phyloP scores from a whole-genome alignment of 1,140 invertebrate genomes.

The Ooceraea biroi region DNA sequence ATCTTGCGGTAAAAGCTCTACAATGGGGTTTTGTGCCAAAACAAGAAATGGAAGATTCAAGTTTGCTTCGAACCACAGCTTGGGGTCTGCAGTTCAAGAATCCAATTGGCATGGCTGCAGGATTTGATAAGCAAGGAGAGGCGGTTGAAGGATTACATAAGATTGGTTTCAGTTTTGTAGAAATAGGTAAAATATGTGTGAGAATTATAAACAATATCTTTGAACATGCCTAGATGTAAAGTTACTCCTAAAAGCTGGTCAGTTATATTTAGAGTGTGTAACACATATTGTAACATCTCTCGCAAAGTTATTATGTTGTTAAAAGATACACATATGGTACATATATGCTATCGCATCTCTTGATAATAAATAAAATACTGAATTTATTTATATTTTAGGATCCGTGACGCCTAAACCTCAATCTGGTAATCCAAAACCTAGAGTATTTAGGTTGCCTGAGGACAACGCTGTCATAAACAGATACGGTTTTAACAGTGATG shows the following conservation, averaged over 20 bases:
- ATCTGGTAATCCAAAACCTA: conserved; percentile 95
- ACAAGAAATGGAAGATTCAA: conserved; percentile 87
- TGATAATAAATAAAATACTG: background rate
- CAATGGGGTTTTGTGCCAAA: conserved; percentile 92
- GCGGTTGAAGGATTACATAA: conserved; percentile 93
- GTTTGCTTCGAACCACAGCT: conserved; percentile 89
- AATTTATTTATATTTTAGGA: conserved; percentile 69
- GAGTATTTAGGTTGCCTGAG: conserved; percentile 95
- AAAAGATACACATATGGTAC: too few species aligned
- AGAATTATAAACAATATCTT: background rate
- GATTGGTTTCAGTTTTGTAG: conserved; percentile 98
- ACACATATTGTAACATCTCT: too few species aligned
- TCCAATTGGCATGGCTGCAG: conserved; percentile 98
- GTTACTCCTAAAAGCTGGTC: too few species aligned
- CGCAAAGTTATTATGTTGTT: too few species aligned
- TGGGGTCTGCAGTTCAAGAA: conserved; percentile 92
- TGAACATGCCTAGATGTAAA: background rate
- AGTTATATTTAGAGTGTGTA: too few species aligned
- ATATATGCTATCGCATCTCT: background rate
- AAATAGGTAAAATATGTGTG: conserved; percentile 90
- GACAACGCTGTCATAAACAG: conserved; percentile 98
- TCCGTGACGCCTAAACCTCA: conserved; percentile 98
- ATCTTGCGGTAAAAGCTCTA: conserved; percentile 90
- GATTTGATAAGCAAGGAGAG: conserved; percentile 99
- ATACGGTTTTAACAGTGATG: conserved; percentile 98